These are phyloP conservation scores for Baronia brevicornis DNA, from an alignment of 2,888 invertebrate genomes.

Conservation along the genomic window DNA sequence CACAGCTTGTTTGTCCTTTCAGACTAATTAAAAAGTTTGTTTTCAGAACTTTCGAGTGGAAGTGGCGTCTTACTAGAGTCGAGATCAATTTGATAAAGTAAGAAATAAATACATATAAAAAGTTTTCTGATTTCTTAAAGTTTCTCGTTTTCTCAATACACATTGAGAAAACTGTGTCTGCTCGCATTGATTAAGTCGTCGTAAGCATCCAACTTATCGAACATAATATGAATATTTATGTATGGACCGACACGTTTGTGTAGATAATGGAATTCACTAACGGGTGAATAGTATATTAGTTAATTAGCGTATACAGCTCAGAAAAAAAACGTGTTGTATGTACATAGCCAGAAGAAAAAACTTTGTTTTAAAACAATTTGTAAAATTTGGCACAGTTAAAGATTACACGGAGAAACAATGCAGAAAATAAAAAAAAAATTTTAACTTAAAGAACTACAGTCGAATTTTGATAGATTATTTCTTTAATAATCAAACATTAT, in stretches of 20 bases:
- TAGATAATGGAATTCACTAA: constrained; percentile 69
- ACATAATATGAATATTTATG: constrained; percentile 66
- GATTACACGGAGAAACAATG: too few species aligned
- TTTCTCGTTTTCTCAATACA: constrained; percentile 12
- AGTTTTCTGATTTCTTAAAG: constrained; percentile 10
- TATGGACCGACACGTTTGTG: constrained; percentile 52
- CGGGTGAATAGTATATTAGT: constrained; percentile 60
- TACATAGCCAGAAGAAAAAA: too few species aligned
- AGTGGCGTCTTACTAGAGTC: constrained; percentile 53
- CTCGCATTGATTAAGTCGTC: constrained; percentile 38
- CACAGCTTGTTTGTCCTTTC: constrained; percentile 70
- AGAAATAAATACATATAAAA: constrained; percentile 32
- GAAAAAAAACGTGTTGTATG: too few species aligned
- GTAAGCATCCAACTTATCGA: constrained; percentile 31
- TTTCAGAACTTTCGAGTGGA: constrained; percentile 51
- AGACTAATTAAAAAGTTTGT: constrained; percentile 76
- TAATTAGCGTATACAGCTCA: constrained; percentile 44
- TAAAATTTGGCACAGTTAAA: too few species aligned
- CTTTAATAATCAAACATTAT: too few species aligned
- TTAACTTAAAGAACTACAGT: too few species aligned
- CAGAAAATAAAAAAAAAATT: too few species aligned
- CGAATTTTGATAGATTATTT: too few species aligned
- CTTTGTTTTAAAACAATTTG: too few species aligned
- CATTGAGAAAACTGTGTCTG: constrained; percentile 27
- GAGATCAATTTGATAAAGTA: constrained; percentile 49